Evolutionary conservation across 2,113 vertebrate genomes (phyloP).

Genomic region (Prunella fulvescens): DNA sequence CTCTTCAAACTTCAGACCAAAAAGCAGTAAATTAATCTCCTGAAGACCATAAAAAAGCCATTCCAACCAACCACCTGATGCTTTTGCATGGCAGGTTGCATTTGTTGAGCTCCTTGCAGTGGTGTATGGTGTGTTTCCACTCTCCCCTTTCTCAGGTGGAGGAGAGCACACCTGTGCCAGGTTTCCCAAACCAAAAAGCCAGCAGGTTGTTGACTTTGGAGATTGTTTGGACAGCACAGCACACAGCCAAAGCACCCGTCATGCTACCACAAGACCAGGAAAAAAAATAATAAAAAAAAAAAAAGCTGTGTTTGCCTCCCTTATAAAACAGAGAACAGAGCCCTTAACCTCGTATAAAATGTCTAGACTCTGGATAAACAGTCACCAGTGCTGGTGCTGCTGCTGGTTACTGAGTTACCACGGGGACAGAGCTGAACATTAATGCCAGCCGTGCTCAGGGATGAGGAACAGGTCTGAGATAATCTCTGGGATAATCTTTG

Average conservation of each 20-base stretch:
- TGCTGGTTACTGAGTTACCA: conserved; percentile 6
- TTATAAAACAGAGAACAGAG: conserved; percentile 36
- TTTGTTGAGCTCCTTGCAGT: fast-evolving
- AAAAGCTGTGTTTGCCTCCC: background rate
- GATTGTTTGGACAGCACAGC: background rate
- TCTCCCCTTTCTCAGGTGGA: background rate
- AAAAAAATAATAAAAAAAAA: background rate
- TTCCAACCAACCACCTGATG: background rate
- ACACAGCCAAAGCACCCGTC: background rate
- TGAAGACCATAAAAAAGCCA: background rate
- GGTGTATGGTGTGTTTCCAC: background rate
- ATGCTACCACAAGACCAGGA: background rate
- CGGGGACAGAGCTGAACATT: background rate
- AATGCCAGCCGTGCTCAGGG: background rate
- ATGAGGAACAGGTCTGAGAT: background rate
- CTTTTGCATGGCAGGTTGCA: background rate
- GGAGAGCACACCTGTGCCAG: background rate
- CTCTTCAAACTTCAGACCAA: background rate
- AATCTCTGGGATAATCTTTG: background rate
- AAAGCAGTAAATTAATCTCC: background rate
- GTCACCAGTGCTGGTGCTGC: background rate
- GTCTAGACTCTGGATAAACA: conserved; percentile 64
- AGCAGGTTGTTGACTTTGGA: background rate
- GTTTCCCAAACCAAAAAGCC: background rate
- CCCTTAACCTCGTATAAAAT: conserved; percentile 33